These are phyloP conservation scores for Podarcis siculus DNA, from an alignment of 2,797 vertebrate species.

Conservation along the genomic window DNA sequence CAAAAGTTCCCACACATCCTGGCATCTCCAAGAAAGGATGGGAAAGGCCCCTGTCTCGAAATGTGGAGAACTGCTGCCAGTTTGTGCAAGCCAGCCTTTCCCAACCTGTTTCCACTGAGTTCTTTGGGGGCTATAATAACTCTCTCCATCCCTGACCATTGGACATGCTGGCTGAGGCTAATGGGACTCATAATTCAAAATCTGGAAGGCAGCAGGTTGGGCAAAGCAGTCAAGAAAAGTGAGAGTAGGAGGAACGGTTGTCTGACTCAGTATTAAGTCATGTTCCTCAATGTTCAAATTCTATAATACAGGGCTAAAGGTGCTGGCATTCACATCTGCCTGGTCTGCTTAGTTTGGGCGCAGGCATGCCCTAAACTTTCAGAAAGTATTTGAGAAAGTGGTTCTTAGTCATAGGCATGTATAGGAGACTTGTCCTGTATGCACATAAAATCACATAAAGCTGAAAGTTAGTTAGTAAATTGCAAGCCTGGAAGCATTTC, in stretches of 20 bases:
- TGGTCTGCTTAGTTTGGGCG: background rate
- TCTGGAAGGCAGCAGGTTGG: background rate
- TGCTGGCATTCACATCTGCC: background rate
- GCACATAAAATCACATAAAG: conserved; percentile 59
- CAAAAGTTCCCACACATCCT: background rate
- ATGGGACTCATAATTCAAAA: background rate
- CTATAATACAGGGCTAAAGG: background rate
- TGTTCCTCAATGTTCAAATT: background rate
- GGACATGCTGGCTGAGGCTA: background rate
- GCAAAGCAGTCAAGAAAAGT: background rate
- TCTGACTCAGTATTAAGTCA: background rate
- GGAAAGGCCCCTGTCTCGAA: background rate
- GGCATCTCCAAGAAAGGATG: background rate
- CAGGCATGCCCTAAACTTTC: background rate
- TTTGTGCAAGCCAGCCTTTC: no score
- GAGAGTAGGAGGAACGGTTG: background rate
- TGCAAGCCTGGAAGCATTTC: conserved; percentile 37
- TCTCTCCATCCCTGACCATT: background rate
- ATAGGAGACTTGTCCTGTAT: conserved; percentile 52
- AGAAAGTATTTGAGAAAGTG: background rate
- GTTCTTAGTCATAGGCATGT: conserved; percentile 48
- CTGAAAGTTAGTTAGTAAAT: conserved; percentile 62
- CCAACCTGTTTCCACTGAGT: no score
- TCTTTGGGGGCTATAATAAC: background rate
- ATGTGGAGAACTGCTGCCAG: background rate